Base-by-base conservation (phyloP, 2,888 invertebrate species). In the Hypercompe scribonia region DNA sequence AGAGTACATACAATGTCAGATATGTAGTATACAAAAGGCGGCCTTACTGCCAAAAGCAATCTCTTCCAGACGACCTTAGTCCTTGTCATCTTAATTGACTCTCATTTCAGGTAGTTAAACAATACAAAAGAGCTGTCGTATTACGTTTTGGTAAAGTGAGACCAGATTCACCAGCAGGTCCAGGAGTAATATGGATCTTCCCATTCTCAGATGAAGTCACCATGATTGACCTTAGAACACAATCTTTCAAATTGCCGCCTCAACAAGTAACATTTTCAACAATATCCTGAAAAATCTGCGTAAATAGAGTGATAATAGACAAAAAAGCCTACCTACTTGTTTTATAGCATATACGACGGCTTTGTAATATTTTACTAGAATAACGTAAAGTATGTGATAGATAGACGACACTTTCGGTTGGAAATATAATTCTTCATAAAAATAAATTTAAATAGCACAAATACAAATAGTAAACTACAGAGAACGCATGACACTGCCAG, bases 241-340 rank as follows among this genome's bases (percentile, higher is more conserved):
- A 99, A 13, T 98, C 98, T 0, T 99, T 99, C 88, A 98, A 98
- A 94, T 98, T 99, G 21, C 98, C 98, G 54, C 98, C 98, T 0
- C 99, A 99, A 96, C 99, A 99, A 96, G 98, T 99, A 82, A 76
- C 54, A 68, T 68, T 68, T 68, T n/a, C 13, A 34, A 50, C 31
- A 24, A 28, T 58, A 28, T 28, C 28, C 4, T 28, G 15, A 10
- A 18, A 31, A 15, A 18, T 31, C 31, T 31, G 10, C 21, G 7
- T 24, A 24, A 54, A 54, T 24, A 54, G 24, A 42, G 42, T 15
- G 42, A 42, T 11, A 15, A 3, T 15, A 15, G 2, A 42, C 42
- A 10, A 39, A 39, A 18, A 28, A 58, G 28, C 13, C 28, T 58
- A 3, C 3, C 13, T n/a, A 24, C 3, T 7, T 50, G 0, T 50